These are phyloP conservation scores for Orientallactaga sibirica DNA, from an alignment of 2,797 vertebrate species.

Conservation along the genomic window DNA sequence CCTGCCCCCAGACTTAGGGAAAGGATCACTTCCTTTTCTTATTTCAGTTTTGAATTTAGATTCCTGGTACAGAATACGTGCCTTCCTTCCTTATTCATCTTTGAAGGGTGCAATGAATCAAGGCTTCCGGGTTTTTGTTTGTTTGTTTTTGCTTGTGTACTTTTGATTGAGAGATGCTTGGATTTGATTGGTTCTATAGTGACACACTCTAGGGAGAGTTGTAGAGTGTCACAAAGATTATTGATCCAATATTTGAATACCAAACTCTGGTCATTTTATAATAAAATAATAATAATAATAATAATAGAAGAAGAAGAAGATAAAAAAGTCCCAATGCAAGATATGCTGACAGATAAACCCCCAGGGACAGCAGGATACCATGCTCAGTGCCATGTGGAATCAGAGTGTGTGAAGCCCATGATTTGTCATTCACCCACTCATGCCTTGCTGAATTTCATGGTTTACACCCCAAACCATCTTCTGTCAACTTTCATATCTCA, in stretches of 20 bases:
- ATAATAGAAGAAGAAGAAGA: background rate
- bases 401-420: background rate
- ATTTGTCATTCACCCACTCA: fast-evolving
- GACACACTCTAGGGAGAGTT: constrained; percentile 12
- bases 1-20: constrained; percentile 80
- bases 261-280: constrained; percentile 26
- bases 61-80: constrained; percentile 71
- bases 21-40: constrained; percentile 76
- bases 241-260: background rate
- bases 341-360: background rate
- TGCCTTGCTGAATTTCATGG: constrained; percentile 1
- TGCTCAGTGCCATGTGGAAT: background rate
- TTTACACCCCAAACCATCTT: constrained; percentile 11
- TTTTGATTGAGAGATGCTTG: constrained; percentile 70
- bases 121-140: constrained; percentile 76
- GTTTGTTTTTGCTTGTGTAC: constrained; percentile 39
- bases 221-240: background rate
- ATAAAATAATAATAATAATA: background rate
- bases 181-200: constrained; percentile 58
- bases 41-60: constrained; percentile 70
- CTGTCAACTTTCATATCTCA: constrained; percentile 20
- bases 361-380: background rate
- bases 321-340: background rate
- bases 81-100: background rate
- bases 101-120: constrained; percentile 80